Evolutionary conservation across 2,888 invertebrate species (phyloP).

Genomic region (Athalia rosae): DNA sequence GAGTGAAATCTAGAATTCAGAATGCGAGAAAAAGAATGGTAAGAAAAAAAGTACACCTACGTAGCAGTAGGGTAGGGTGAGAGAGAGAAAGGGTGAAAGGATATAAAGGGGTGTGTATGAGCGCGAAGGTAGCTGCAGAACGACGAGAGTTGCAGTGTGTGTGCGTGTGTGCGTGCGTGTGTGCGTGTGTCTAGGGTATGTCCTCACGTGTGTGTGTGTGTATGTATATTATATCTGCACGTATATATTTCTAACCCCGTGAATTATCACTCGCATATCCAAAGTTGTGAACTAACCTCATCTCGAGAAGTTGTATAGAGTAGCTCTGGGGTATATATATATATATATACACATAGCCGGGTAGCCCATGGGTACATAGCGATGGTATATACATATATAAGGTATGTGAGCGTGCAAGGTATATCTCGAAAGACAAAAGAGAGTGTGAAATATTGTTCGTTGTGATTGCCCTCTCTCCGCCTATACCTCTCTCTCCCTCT

Average conservation of each 20-base stretch:
- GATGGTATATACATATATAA: too few species aligned
- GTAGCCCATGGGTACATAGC: too few species aligned
- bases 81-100: too few species aligned
- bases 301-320: not conserved
- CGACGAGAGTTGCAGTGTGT: too few species aligned
- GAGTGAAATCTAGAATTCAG: too few species aligned
- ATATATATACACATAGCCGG: not conserved
- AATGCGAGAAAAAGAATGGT: too few species aligned
- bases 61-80: too few species aligned
- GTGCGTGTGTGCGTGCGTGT: not conserved
- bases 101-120: too few species aligned
- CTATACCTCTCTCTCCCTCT: not conserved
- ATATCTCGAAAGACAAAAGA: slow-evolving; percentile 23
- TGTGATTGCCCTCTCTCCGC: slow-evolving; percentile 37
- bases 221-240: not conserved
- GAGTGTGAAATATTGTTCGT: slow-evolving; percentile 42
- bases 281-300: slow-evolving; percentile 45
- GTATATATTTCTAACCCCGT: slow-evolving; percentile 3
- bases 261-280: slow-evolving; percentile 34
- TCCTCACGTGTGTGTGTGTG: not conserved
- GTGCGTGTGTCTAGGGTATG: too few species aligned
- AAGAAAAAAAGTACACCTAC: too few species aligned
- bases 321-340: not conserved
- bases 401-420: too few species aligned
- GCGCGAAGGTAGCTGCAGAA: too few species aligned